A percentile compares a stretch with the other conserved stretches of the same genome.
Conservation (phyloP, 2,888 invertebrate genomes). For the Carcina quercana region DNA sequence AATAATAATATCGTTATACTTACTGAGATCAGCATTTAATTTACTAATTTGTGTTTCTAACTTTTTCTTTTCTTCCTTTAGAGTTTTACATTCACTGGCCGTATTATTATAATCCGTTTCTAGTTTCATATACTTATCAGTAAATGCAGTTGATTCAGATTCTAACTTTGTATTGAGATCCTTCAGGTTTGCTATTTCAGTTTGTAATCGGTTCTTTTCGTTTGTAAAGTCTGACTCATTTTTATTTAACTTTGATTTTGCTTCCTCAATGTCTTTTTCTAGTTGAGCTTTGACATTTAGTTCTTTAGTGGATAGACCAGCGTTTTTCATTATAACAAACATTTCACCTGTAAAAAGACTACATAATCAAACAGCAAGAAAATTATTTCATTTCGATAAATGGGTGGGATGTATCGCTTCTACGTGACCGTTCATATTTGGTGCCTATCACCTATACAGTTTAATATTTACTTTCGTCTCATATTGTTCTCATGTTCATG, state of each 20-base stretch:
- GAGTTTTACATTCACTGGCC: conserved; percentile 59
- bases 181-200: conserved; percentile 67
- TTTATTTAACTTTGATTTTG: conserved; percentile 64
- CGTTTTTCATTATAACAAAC: conserved; percentile 75
- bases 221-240: conserved; percentile 67
- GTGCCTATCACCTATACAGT: no score
- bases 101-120: conserved; percentile 57
- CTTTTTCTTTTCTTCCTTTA: conserved; percentile 78
- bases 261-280: conserved; percentile 69
- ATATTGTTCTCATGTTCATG: no score
- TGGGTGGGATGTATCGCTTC: no score
- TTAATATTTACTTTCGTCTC: no score
- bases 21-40: conserved; percentile 76
- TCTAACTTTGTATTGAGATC: conserved; percentile 64
- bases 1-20: conserved; percentile 24
- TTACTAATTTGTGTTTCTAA: conserved; percentile 75
- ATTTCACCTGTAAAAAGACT: conserved; percentile 72
- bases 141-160: conserved; percentile 53
- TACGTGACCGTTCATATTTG: no score
- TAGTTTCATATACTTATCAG: conserved; percentile 41
- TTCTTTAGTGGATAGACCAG: conserved; percentile 67
- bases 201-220: conserved; percentile 65
- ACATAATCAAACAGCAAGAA: background rate
- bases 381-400: background rate
- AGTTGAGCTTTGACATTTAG: conserved; percentile 58